phyloP scores from a whole-genome alignment of 1,140 invertebrate genomes.

The Drosophila equinoxialis region DNA sequence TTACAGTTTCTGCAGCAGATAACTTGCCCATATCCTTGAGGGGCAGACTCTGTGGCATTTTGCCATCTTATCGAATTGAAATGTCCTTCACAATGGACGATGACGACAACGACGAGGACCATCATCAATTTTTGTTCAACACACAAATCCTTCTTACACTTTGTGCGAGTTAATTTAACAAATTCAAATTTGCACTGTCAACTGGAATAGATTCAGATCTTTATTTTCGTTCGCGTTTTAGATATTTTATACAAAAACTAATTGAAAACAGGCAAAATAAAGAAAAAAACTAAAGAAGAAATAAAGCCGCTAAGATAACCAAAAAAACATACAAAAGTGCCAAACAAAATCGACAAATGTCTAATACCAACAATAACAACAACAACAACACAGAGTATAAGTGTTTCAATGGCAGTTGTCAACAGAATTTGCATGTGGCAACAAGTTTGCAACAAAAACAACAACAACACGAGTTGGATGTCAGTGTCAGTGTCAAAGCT shows the following conservation, averaged over 20 bases:
- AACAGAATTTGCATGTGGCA: constrained; percentile 25
- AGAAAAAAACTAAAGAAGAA: not conserved
- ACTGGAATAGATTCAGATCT: too few species aligned
- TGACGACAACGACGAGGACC: too few species aligned
- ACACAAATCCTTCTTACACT: constrained; percentile 23
- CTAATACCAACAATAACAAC: constrained; percentile 9
- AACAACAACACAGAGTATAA: constrained; percentile 17
- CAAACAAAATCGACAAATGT: constrained; percentile 14
- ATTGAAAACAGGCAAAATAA: too few species aligned
- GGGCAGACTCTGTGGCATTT: not conserved
- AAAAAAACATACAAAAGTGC: not conserved
- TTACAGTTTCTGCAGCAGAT: not conserved
- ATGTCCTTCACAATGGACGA: constrained; percentile 2
- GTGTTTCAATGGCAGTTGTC: constrained; percentile 12
- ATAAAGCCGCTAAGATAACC: too few species aligned
- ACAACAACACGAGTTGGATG: constrained; percentile 14
- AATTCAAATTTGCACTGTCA: too few species aligned
- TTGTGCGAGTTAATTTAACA: not conserved
- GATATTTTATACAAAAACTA: too few species aligned
- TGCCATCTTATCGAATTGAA: not conserved
- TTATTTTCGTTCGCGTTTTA: too few species aligned
- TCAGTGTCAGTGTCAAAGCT: constrained; percentile 30
- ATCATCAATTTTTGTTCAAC: constrained; percentile 2
- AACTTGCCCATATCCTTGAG: constrained; percentile 6
- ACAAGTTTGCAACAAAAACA: constrained; percentile 16